phyloP scores from a whole-genome alignment of 2,797 vertebrate species.

The Podargus strigoides region DNA sequence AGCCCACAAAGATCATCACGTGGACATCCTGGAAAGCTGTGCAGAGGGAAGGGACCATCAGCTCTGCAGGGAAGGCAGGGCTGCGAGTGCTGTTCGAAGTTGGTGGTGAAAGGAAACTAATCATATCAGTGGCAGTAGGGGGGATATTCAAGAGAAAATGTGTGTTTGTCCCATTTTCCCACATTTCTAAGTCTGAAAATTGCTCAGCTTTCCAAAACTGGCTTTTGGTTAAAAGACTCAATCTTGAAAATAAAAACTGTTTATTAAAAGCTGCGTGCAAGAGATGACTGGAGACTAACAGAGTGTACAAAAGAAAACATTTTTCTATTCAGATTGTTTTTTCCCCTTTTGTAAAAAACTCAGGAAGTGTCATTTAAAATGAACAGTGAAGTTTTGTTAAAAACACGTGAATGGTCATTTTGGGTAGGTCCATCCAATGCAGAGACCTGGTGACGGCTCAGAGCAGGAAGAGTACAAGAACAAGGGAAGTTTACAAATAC shows the following conservation, averaged over 20 bases:
- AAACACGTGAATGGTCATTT: not conserved
- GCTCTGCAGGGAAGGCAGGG: not conserved
- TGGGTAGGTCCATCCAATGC: not conserved
- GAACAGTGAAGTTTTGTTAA: not conserved
- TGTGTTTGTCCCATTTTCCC: not conserved
- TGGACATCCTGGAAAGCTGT: constrained; percentile 97
- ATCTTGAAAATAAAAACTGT: not conserved
- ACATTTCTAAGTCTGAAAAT: not conserved
- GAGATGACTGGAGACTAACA: not conserved
- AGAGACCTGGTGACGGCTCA: not conserved
- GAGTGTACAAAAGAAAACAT: not conserved
- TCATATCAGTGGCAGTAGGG: not conserved
- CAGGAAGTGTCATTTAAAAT: not conserved
- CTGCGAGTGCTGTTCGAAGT: not conserved
- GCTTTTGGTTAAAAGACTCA: not conserved
- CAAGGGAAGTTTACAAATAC: not conserved
- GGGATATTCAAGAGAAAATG: not conserved
- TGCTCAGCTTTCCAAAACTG: not conserved
- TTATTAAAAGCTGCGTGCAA: not conserved
- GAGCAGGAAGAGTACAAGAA: not conserved
- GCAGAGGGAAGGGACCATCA: not conserved
- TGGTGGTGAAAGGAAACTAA: not conserved
- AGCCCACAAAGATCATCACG: constrained; percentile 98
- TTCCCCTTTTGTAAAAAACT: not conserved
- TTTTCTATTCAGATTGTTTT: not conserved